phyloP scores from a whole-genome alignment of 2,113 vertebrate genomes.

The Grammomys surdaster region DNA sequence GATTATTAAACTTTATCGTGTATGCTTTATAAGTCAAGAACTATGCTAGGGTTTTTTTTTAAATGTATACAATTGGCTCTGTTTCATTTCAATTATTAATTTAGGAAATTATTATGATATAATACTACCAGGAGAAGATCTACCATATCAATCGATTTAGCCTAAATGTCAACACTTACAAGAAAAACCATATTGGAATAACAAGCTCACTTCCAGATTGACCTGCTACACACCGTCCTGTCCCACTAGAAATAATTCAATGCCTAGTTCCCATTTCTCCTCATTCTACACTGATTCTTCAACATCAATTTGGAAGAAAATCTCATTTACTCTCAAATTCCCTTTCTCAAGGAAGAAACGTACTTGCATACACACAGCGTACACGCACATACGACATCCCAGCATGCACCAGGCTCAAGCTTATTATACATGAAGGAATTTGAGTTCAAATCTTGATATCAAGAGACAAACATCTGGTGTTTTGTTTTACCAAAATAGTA shows the following conservation, averaged over 20 bases:
- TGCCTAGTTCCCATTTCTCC: conserved; percentile 20
- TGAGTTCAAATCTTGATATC: conserved; percentile 46
- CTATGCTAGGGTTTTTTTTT: neutral
- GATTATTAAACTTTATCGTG: neutral
- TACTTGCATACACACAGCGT: too few species aligned
- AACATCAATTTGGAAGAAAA: conserved; percentile 21
- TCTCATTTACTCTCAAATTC: conserved; percentile 27
- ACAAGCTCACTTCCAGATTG: neutral
- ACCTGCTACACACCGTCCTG: neutral
- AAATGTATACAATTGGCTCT: neutral
- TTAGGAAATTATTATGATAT: neutral
- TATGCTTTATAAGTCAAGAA: neutral
- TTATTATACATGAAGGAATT: neutral
- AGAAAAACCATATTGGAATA: conserved; percentile 50
- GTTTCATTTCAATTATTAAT: conserved; percentile 6
- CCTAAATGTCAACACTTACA: neutral
- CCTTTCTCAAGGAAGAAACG: neutral
- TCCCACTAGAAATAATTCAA: conserved; percentile 41
- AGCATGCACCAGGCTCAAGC: neutral
- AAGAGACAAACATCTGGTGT: conserved; percentile 10
- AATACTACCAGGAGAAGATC: conserved; percentile 37
- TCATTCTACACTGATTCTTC: conserved; percentile 48
- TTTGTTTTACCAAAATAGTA: conserved; percentile 29
- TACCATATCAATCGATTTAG: neutral
- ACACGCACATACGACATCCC: too few species aligned